A percentile compares a stretch with the other conserved stretches of the same genome.
These are phyloP conservation scores for Palloptera scutellata DNA, from an alignment of 2,888 invertebrate genomes.

Conservation along the genomic window DNA sequence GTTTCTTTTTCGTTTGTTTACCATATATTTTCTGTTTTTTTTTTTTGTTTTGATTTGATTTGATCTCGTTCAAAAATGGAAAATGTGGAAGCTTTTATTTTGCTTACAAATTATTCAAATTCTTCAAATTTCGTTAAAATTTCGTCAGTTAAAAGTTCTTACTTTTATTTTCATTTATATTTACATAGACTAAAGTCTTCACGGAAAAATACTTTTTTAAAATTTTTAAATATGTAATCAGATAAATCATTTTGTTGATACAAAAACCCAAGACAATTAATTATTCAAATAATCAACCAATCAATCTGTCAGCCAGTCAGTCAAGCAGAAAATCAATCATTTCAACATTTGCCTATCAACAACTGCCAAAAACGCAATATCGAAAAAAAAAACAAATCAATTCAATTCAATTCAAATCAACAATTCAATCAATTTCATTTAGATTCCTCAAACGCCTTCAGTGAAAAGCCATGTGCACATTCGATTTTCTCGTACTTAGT, in stretches of 20 bases:
- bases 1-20: no score
- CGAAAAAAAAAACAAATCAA: background rate
- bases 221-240: background rate
- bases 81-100: conserved; percentile 38
- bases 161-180: background rate
- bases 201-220: conserved; percentile 1
- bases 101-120: conserved; percentile 10
- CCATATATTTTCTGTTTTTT: background rate
- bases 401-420: background rate
- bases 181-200: background rate
- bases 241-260: background rate
- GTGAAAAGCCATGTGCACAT: conserved; percentile 14
- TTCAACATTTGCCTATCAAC: conserved; percentile 12
- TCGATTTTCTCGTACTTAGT: background rate
- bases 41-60: conserved; percentile 24
- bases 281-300: background rate
- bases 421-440: conserved; percentile 2
- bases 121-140: no score
- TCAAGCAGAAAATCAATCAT: conserved; percentile 22
- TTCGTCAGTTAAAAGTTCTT: no score
- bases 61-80: conserved; percentile 33
- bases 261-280: conserved; percentile 1
- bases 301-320: conserved; percentile 22
- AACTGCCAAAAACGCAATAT: background rate
- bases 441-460: conserved; percentile 12